A percentile compares a stretch with the other conserved stretches of the same genome.
Evolutionary conservation across 53 echinoderm and acorn worm genomes (phyloP).

Genomic region (Hippasteria phrygiana): DNA sequence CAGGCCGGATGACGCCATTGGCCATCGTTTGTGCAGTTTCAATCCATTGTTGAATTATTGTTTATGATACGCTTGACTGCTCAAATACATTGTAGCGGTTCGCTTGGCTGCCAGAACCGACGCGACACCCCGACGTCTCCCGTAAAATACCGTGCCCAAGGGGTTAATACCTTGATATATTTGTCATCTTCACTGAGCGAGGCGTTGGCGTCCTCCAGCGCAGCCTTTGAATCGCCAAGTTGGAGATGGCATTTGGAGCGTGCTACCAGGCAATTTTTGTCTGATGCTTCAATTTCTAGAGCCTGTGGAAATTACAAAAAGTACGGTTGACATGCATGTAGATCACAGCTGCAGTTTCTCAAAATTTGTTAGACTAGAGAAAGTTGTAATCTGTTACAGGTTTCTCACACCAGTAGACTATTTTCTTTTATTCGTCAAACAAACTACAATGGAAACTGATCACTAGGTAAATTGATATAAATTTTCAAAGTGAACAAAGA

Average conservation of each 20-base stretch:
- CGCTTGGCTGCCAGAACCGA: too few relatives aligned
- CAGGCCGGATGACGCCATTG: too few relatives aligned
- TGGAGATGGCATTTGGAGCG: constrained; percentile 96
- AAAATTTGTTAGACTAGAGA: neutral
- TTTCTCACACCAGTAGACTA: neutral
- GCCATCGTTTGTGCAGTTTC: too few relatives aligned
- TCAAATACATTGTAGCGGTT: too few relatives aligned
- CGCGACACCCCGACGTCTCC: too few relatives aligned
- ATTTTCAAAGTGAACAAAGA: too few relatives aligned
- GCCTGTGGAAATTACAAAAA: constrained; percentile 67
- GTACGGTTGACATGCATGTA: neutral
- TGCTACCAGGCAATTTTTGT: constrained; percentile 97
- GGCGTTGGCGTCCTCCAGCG: constrained; percentile 89
- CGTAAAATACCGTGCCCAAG: too few relatives aligned
- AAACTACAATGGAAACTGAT: too few relatives aligned
- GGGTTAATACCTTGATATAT: constrained; percentile 76
- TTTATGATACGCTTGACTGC: too few relatives aligned
- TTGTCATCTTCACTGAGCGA: constrained; percentile 81
- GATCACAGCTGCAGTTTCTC: neutral
- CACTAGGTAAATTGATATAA: too few relatives aligned
- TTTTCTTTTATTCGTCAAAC: neutral
- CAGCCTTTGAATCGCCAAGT: constrained; percentile 87
- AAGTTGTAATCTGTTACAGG: neutral
- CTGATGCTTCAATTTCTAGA: constrained; percentile 93
- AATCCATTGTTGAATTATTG: too few relatives aligned